Base-by-base conservation (phyloP, 2,113 vertebrate genomes). In the Cacatua alba region DNA sequence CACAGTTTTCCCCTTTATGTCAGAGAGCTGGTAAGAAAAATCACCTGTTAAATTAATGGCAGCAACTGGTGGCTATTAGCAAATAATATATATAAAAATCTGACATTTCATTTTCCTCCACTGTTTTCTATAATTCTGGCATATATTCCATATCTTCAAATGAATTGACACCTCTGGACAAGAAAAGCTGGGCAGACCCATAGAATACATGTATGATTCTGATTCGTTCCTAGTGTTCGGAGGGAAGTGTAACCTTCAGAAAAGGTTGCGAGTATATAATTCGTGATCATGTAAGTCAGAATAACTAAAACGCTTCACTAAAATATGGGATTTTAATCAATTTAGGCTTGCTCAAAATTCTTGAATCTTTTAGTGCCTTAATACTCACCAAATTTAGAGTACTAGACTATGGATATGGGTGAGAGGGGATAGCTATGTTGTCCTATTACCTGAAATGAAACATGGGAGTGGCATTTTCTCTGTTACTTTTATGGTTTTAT, bases 401-500 rank as follows among this genome's bases (percentile, higher is more conserved):
- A 41, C 7, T 39, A 24, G 8, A 15, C n/a, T n/a, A 31, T 28
- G 24, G 51, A 60, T 82, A 46, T 46, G 7, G 1, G 37, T 20
- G 35, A 41, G 5, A 29, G 4, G 4, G 5, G 3, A 17, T 26
- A 63, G 21, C 16, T 74, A 29, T 2, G 1, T 14, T 57, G 16
- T 72, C 26, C 35, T 85, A 28, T 3, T 29, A 51, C 6, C 29
- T 64, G 26, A 26, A 95, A 24, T 24, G 44, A 89, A 96, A 91
- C 86, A 93, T 55, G 59, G 83, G 65, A 19, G 16, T 14, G 21
- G 35, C 8, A 7, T 35, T 92, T 89, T 90, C 35, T 70, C 63
- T 84, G 23, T 33, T 46, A 46, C 7, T 87, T 97, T 92, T 86
- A 39, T 60, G 43, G 52, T 91, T 97, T 94, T 74, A 39, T 25